These are phyloP conservation scores for Holothuria leucospilota DNA, from an alignment of 53 echinoderm and acorn worm species.

Conservation along the genomic window DNA sequence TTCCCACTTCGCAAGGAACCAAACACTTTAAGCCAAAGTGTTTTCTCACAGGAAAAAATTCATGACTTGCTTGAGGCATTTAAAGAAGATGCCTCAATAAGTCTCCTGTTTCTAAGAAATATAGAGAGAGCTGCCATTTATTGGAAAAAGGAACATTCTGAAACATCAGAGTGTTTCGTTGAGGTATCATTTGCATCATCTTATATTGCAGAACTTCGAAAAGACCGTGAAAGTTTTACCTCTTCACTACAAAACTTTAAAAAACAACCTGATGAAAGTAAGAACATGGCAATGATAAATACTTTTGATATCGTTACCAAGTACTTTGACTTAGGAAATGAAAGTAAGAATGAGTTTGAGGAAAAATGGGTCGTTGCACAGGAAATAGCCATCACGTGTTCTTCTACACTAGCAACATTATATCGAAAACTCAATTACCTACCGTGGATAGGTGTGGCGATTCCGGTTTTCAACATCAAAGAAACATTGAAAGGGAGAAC, in stretches of 20 bases:
- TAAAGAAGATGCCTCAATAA: slow-evolving; percentile 1
- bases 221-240: neutral
- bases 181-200: slow-evolving; percentile 1
- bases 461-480: slow-evolving; percentile 20
- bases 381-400: neutral
- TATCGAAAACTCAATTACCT: slow-evolving; percentile 31
- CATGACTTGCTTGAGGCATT: slow-evolving; percentile 5
- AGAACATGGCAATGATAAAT: neutral
- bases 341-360: neutral
- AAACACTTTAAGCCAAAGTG: slow-evolving; percentile 28
- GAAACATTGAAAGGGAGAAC: slow-evolving; percentile 30
- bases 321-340: no score
- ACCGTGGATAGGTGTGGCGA: slow-evolving; percentile 62
- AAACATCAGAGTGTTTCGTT: neutral
- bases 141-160: neutral
- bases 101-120: slow-evolving; percentile 23
- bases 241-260: neutral
- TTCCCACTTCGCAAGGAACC: slow-evolving; percentile 20
- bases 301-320: neutral
- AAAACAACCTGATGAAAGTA: neutral
- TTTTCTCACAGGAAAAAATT: slow-evolving; percentile 4
- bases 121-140: neutral
- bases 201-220: neutral
- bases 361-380: slow-evolving; percentile 26
- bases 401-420: neutral